phyloP scores from a whole-genome alignment of 2,113 vertebrate species.

The Sebastes schlegelii region DNA sequence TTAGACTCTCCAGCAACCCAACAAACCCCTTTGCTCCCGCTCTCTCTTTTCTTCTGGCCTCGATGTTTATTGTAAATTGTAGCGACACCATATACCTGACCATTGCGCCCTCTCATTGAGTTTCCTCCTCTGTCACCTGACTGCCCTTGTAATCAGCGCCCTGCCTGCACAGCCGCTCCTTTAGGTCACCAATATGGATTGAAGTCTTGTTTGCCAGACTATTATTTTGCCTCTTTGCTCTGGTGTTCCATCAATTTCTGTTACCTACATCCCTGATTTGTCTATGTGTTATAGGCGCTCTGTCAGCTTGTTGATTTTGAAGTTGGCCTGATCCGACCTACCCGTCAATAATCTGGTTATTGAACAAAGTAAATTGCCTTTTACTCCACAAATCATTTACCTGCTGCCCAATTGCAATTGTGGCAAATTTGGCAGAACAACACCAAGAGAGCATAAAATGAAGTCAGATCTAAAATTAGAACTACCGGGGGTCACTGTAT shows the following conservation, averaged over 20 bases:
- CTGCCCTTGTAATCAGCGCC: not conserved
- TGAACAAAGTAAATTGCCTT: not conserved
- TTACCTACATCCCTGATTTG: too few relatives aligned
- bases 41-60: not conserved
- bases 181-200: not conserved
- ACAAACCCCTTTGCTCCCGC: not conserved
- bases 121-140: not conserved
- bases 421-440: not conserved
- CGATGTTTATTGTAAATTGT: not conserved
- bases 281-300: too few relatives aligned
- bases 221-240: too few relatives aligned
- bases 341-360: not conserved
- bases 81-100: not conserved
- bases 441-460: not conserved
- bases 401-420: not conserved
- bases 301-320: not conserved
- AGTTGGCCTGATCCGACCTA: not conserved
- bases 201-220: not conserved
- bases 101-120: too few relatives aligned
- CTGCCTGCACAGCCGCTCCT: conserved; percentile 8
- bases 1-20: not conserved
- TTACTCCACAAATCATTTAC: too few relatives aligned
- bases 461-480: not conserved
- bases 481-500: too few relatives aligned
- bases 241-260: too few relatives aligned